Conservation (phyloP, 2,113 vertebrate genomes). For the Rhabdomys dilectus region DNA sequence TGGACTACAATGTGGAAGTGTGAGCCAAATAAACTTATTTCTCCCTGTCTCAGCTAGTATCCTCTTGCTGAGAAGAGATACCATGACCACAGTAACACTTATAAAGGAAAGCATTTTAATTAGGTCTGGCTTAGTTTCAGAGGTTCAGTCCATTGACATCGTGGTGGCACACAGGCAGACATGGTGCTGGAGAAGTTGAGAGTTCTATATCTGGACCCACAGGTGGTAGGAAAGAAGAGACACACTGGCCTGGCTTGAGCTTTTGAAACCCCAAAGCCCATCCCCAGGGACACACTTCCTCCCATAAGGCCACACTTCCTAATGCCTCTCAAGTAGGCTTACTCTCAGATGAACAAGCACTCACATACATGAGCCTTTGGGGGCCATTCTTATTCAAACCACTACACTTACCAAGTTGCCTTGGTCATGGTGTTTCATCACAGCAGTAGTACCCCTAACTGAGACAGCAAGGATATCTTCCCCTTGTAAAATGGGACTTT, state of each 20-base stretch:
- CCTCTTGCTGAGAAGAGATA: background rate
- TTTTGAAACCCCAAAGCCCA: background rate
- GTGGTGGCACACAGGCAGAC: background rate
- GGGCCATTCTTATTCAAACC: background rate
- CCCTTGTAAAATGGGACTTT: background rate
- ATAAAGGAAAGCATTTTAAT: background rate
- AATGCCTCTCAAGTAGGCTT: background rate
- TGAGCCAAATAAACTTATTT: background rate
- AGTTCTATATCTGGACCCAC: background rate
- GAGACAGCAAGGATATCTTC: slow-evolving; percentile 46
- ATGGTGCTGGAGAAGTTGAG: background rate
- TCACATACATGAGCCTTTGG: no score
- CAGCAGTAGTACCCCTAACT: background rate
- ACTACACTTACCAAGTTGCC: background rate
- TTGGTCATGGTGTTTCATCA: background rate
- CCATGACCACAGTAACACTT: background rate
- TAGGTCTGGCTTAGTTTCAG: background rate
- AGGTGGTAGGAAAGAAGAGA: background rate
- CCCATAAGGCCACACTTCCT: background rate
- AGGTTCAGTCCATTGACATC: background rate
- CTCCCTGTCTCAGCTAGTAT: background rate
- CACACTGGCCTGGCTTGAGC: background rate
- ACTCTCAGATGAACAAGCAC: background rate
- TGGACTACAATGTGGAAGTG: background rate
- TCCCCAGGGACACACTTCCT: background rate